Conservation (phyloP, 2,888 invertebrate genomes). For the Abrostola triplasia region DNA sequence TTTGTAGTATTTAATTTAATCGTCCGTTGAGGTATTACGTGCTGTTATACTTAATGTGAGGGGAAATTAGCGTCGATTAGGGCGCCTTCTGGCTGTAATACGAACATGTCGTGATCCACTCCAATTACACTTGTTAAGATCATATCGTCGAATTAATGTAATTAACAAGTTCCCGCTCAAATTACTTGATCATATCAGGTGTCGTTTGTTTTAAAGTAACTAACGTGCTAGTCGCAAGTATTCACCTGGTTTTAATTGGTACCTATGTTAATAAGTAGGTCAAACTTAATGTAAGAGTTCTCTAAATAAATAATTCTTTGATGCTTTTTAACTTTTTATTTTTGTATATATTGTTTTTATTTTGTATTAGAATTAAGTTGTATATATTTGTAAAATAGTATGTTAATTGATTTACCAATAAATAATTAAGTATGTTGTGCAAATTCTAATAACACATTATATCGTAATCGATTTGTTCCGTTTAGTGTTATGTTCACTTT, state of each 20-base stretch:
- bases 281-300: no score
- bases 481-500: no score
- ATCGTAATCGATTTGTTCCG: no score
- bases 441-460: no score
- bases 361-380: no score
- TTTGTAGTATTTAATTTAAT: slow-evolving; percentile 50
- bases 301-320: no score
- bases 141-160: slow-evolving; percentile 74
- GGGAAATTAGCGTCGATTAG: slow-evolving; percentile 52
- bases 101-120: slow-evolving; percentile 65
- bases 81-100: slow-evolving; percentile 56
- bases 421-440: no score
- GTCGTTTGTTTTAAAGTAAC: slow-evolving; percentile 69
- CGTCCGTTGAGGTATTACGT: slow-evolving; percentile 40
- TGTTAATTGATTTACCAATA: no score
- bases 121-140: slow-evolving; percentile 73
- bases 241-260: neutral
- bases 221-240: slow-evolving; percentile 31
- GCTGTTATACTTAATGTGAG: slow-evolving; percentile 35
- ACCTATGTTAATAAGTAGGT: no score
- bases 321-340: no score
- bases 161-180: slow-evolving; percentile 72
- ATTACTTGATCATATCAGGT: slow-evolving; percentile 69
- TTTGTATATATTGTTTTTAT: no score
- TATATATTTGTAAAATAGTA: no score